Evolutionary conservation across 1,140 invertebrate species (phyloP).

Genomic region (Aporrectodea caliginosa): DNA sequence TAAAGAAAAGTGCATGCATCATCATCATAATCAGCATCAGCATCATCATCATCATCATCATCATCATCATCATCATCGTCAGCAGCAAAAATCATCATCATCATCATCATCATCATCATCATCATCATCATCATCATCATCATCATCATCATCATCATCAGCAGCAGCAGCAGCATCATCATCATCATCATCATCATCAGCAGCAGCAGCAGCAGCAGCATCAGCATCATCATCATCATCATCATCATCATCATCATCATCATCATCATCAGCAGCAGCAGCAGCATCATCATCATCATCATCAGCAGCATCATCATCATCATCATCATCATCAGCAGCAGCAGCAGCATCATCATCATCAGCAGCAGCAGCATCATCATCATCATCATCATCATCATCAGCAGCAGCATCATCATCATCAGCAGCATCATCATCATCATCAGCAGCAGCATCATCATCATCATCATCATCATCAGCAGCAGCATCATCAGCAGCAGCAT

Average conservation of each 20-base stretch:
- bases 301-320: not conserved
- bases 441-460: not conserved
- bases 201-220: too few species aligned
- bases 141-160: slow-evolving; percentile 2
- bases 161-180: not conserved
- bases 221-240: not conserved
- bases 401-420: not conserved
- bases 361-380: not conserved
- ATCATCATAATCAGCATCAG: not conserved
- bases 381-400: slow-evolving; percentile 2
- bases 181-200: slow-evolving; percentile 3
- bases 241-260: slow-evolving; percentile 3
- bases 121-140: slow-evolving; percentile 3
- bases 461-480: too few species aligned
- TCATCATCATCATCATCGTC: not conserved
- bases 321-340: not conserved
- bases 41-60: slow-evolving; percentile 2
- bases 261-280: not conserved
- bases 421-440: not conserved
- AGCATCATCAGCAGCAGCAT: not conserved
- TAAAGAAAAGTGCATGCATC: too few species aligned
- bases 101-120: slow-evolving; percentile 2
- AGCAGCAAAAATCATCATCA: not conserved
- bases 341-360: not conserved
- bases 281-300: not conserved